A percentile compares a stretch with the other conserved stretches of the same genome.
phyloP scores from a whole-genome alignment of 2,888 invertebrate species.

The Lithophane semibrunnea region DNA sequence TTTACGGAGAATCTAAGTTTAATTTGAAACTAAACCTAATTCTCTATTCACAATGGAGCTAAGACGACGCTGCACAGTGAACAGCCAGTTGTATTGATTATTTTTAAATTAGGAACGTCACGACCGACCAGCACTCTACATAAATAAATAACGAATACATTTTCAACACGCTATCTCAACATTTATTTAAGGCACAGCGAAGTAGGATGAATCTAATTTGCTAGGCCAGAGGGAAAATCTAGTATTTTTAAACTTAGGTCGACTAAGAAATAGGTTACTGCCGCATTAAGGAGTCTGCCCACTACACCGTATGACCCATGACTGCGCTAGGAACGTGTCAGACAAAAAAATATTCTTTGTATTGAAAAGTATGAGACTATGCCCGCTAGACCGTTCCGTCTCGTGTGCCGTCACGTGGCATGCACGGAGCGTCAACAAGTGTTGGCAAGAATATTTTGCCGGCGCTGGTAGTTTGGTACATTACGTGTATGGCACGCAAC shows the following conservation, averaged over 20 bases:
- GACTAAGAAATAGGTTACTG: conserved; percentile 9
- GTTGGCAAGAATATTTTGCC: too few species aligned
- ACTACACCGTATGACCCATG: not conserved
- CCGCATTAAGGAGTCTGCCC: not conserved
- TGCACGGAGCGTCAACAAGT: not conserved
- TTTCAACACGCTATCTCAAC: conserved; percentile 9
- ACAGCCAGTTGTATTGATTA: conserved; percentile 54
- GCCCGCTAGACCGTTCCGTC: not conserved
- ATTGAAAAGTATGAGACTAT: not conserved
- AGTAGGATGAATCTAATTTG: conserved; percentile 30
- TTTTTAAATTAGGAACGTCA: conserved; percentile 53
- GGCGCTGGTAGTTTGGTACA: too few species aligned
- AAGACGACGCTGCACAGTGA: not conserved
- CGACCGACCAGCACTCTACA: not conserved
- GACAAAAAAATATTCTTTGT: too few species aligned
- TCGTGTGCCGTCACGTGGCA: too few species aligned
- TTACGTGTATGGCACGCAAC: not conserved
- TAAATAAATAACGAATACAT: conserved; percentile 38
- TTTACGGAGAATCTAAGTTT: not conserved
- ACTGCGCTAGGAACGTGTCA: not conserved
- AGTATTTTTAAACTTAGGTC: conserved; percentile 15
- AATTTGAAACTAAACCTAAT: conserved; percentile 6
- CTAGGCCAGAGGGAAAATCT: not conserved
- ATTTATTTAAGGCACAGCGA: conserved; percentile 5
- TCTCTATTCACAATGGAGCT: conserved; percentile 14